These are phyloP conservation scores for Apodemus sylvaticus DNA, from an alignment of 2,113 vertebrate genomes.

Conservation along the genomic window DNA sequence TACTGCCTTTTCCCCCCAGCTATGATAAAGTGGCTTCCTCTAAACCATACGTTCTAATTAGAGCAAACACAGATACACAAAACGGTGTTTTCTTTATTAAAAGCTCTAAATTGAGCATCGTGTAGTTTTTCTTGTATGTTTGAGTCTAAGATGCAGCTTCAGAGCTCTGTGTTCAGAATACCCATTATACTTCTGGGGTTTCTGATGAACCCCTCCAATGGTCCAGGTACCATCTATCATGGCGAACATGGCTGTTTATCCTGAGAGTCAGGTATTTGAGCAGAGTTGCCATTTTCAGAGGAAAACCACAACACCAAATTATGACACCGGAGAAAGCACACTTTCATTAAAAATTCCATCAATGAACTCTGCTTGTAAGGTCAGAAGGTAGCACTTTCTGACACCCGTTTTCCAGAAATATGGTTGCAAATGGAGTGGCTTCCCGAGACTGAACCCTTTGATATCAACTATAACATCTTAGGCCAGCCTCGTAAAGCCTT, in stretches of 20 bases:
- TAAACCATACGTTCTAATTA: not conserved
- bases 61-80: not conserved
- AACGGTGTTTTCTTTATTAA: not conserved
- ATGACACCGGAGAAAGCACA: not conserved
- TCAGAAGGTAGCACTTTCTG: not conserved
- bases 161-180: too few relatives aligned
- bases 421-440: not conserved
- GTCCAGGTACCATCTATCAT: not conserved
- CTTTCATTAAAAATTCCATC: not conserved
- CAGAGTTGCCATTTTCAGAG: not conserved
- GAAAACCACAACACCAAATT: not conserved
- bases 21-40: not conserved
- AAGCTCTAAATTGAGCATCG: not conserved
- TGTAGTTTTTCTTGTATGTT: not conserved
- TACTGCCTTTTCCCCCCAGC: not conserved
- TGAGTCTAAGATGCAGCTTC: not conserved
- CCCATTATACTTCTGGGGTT: not conserved
- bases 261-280: not conserved
- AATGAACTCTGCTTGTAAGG: not conserved
- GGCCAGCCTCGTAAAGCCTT: not conserved
- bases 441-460: not conserved
- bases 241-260: not conserved
- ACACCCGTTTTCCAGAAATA: not conserved
- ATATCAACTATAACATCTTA: not conserved
- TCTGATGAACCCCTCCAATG: not conserved